Percentiles rank a stretch among this genome's conserved stretches.
Conservation (phyloP, 2,888 invertebrate genomes). For the Trissolcus japonicus region DNA sequence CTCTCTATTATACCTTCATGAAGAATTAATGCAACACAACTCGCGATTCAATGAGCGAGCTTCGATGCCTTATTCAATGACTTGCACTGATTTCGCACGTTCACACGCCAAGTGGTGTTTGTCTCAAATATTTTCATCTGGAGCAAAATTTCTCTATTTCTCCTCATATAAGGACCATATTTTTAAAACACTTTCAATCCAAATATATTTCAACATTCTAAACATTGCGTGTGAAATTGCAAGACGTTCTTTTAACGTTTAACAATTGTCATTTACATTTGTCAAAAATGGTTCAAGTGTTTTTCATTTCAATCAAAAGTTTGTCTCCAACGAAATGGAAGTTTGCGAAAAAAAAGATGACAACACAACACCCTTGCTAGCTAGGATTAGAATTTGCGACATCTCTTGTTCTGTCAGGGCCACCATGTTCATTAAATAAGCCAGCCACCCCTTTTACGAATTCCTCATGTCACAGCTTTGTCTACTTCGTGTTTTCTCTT, state of each 20-base stretch:
- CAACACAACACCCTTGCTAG: constrained; percentile 49
- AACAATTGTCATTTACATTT: too few relatives aligned
- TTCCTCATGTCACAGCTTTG: constrained; percentile 53
- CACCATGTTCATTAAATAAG: constrained; percentile 75
- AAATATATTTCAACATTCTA: too few relatives aligned
- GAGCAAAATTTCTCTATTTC: too few relatives aligned
- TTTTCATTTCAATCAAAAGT: constrained; percentile 3
- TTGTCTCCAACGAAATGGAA: constrained; percentile 60
- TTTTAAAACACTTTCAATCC: too few relatives aligned
- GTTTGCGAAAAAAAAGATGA: constrained; percentile 63
- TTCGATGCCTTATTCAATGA: background rate
- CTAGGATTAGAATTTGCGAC: constrained; percentile 47
- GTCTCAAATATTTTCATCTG: too few relatives aligned
- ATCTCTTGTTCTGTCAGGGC: constrained; percentile 63
- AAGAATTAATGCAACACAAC: constrained; percentile 50
- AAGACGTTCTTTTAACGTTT: too few relatives aligned
- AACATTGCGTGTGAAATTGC: too few relatives aligned
- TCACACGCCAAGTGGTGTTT: background rate
- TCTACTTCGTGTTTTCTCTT: constrained; percentile 49
- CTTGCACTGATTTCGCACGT: background rate
- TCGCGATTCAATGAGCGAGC: constrained; percentile 36
- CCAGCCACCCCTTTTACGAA: constrained; percentile 66
- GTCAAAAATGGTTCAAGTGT: too few relatives aligned
- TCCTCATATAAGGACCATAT: too few relatives aligned
- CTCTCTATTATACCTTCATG: constrained; percentile 54